A percentile compares a stretch with the other conserved stretches of the same genome.
Conservation (phyloP, 2,888 invertebrate species). For the Cryptophagus acutangulus region DNA sequence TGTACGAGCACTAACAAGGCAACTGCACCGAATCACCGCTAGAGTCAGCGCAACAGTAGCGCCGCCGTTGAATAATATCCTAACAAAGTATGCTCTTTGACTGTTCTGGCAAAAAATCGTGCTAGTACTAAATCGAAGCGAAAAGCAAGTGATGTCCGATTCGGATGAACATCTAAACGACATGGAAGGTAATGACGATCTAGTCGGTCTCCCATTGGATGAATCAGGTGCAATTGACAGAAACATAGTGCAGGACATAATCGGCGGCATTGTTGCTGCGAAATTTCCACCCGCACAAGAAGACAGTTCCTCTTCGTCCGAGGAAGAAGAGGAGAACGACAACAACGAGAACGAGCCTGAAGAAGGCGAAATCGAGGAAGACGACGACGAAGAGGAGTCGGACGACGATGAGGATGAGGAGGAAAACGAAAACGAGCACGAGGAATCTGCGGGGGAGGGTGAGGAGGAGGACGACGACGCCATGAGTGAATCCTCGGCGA, state of each 20-base stretch:
- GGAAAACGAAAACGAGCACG: neutral
- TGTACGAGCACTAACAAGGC: too few species aligned
- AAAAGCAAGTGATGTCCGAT: too few species aligned
- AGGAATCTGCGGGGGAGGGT: neutral
- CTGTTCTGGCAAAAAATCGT: too few species aligned
- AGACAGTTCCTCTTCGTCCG: too few species aligned
- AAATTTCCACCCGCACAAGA: too few species aligned
- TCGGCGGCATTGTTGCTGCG: conserved; percentile 1
- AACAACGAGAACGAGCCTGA: neutral
- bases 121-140: too few species aligned
- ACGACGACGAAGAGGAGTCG: conserved; percentile 1
- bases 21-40: neutral
- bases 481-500: conserved; percentile 6
- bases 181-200: neutral
- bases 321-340: conserved; percentile 1
- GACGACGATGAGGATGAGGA: neutral
- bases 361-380: neutral
- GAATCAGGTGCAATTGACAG: conserved; percentile 1
- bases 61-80: too few species aligned
- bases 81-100: too few species aligned
- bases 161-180: neutral
- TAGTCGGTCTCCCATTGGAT: too few species aligned
- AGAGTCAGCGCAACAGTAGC: conserved; percentile 1
- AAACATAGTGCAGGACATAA: conserved; percentile 2
- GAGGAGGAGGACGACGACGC: conserved; percentile 2